Evolutionary conservation across 37 sponge, comb jelly and placozoan species (phyloP).

Genomic region (Lycopodina hypogea): DNA sequence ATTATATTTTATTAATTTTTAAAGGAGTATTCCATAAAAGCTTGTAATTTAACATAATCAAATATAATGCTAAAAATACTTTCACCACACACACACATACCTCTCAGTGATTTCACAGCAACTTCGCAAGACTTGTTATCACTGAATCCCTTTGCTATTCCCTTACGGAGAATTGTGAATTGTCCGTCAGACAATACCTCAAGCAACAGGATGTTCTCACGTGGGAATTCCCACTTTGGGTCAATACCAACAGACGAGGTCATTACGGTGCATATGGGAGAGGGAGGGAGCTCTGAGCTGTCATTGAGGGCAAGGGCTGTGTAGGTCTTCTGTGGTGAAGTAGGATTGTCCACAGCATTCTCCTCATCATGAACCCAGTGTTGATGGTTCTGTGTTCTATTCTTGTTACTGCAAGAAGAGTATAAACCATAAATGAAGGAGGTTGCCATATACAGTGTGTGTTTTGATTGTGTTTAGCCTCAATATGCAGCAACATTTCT

Average conservation of each 20-base stretch:
- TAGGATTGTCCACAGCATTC: background rate
- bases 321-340: background rate
- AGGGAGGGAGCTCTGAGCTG: conserved; percentile 12
- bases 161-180: conserved; percentile 52
- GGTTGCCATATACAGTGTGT: too few relatives aligned
- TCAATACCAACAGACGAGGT: conserved; percentile 24
- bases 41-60: too few relatives aligned
- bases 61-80: too few relatives aligned
- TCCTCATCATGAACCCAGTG: conserved; percentile 21
- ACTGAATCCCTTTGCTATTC: conserved; percentile 29
- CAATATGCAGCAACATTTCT: background rate
- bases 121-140: conserved; percentile 40
- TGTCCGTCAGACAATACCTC: conserved; percentile 50
- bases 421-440: background rate
- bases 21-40: too few relatives aligned
- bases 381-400: background rate
- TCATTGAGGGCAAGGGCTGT: conserved; percentile 6
- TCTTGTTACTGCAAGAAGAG: conserved; percentile 12
- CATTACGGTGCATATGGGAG: background rate
- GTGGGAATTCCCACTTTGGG: conserved; percentile 51
- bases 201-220: conserved; percentile 43
- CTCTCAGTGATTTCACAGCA: conserved; percentile 53
- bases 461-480: background rate
- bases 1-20: too few relatives aligned
- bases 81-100: conserved; percentile 16